Conservation (phyloP, 37 sponge, comb jelly and placozoan species). For the Beroe ovata region DNA sequence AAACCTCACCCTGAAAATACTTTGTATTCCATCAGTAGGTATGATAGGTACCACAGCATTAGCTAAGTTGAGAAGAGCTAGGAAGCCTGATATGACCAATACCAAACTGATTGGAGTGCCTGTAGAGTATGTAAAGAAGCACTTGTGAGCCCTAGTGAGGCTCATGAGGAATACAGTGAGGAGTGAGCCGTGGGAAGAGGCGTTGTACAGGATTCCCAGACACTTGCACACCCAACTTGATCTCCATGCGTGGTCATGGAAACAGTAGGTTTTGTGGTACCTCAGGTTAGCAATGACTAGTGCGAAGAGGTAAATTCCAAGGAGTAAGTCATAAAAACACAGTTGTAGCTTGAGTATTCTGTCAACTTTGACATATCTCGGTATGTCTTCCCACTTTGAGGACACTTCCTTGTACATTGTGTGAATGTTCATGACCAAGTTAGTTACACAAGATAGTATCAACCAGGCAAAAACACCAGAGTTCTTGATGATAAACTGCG, state of each 20-base stretch:
- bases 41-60: neutral
- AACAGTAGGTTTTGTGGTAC: neutral
- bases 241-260: too few species aligned
- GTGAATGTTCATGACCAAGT: neutral
- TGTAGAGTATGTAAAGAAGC: neutral
- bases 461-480: neutral
- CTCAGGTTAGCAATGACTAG: neutral
- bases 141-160: too few species aligned
- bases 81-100: neutral
- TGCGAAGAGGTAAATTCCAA: neutral
- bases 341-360: neutral
- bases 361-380: slow-evolving; percentile 42
- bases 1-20: neutral
- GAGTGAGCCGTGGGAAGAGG: too few species aligned
- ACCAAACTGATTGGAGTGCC: neutral
- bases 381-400: too few species aligned
- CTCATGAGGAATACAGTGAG: too few species aligned
- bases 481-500: neutral
- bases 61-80: neutral
- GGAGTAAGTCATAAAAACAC: neutral
- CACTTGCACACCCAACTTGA: too few species aligned
- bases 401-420: too few species aligned
- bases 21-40: neutral
- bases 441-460: neutral
- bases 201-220: too few species aligned